phyloP scores from a whole-genome alignment of 1,140 invertebrate species.

The Papilio dardanus region DNA sequence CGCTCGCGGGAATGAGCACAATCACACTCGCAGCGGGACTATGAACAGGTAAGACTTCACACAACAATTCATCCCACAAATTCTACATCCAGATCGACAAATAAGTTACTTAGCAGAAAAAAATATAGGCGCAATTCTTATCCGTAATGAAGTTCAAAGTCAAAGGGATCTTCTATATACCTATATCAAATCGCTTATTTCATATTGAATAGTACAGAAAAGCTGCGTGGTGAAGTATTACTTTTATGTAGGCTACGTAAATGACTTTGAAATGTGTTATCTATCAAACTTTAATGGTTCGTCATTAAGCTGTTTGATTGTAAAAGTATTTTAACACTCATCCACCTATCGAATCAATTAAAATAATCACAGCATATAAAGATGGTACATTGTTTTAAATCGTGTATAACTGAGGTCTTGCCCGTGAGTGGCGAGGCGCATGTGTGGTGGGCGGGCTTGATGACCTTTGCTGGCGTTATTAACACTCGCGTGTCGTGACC shows the following conservation, averaged over 20 bases:
- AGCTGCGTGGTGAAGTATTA: background rate
- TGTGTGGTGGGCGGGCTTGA: slow-evolving; percentile 27
- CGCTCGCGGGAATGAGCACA: slow-evolving; percentile 81
- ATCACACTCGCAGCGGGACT: slow-evolving; percentile 70
- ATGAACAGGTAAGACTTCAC: slow-evolving; percentile 76
- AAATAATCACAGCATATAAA: slow-evolving; percentile 10
- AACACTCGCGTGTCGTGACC: slow-evolving; percentile 46
- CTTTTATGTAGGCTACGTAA: background rate
- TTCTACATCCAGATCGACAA: too few species aligned
- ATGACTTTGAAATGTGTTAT: background rate
- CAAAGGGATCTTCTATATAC: too few species aligned
- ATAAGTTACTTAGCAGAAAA: too few species aligned
- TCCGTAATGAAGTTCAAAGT: background rate
- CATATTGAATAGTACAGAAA: background rate
- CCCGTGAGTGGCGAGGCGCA: slow-evolving; percentile 10
- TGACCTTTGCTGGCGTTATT: slow-evolving; percentile 34
- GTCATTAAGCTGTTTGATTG: background rate
- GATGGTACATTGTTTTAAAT: slow-evolving; percentile 12
- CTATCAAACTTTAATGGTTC: background rate
- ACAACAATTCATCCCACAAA: background rate
- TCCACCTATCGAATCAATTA: background rate
- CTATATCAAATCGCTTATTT: too few species aligned
- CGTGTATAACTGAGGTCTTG: slow-evolving; percentile 4
- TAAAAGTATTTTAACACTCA: background rate
- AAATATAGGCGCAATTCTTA: too few species aligned